Conservation (phyloP, 2,888 invertebrate genomes). For the Thyatira batis region DNA sequence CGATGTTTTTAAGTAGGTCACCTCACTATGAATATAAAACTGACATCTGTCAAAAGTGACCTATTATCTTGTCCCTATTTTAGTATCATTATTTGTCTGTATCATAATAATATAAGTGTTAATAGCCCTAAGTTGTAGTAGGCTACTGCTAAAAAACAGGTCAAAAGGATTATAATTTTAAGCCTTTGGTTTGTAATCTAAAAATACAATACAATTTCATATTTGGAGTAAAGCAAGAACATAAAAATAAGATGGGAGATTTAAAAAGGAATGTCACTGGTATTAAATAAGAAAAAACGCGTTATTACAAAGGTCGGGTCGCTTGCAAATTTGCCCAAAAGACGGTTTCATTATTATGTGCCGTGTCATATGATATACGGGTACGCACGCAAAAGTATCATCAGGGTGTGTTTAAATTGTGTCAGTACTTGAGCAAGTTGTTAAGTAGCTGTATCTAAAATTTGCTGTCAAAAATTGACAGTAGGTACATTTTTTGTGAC, state of each 20-base stretch:
- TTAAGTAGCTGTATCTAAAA: background rate
- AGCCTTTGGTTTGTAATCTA: too few species aligned
- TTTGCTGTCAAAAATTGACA: too few species aligned
- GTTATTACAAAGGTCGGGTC: constrained; percentile 16
- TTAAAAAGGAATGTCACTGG: constrained; percentile 20
- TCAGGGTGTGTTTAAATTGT: constrained; percentile 27
- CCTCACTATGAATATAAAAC: too few species aligned
- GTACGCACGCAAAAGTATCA: constrained; percentile 38
- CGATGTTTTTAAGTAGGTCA: too few species aligned
- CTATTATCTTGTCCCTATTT: too few species aligned
- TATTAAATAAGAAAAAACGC: constrained; percentile 21
- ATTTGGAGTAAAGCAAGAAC: background rate
- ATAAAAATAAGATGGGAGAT: constrained; percentile 6
- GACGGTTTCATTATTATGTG: constrained; percentile 53
- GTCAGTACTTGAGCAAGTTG: constrained; percentile 21
- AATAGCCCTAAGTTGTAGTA: too few species aligned
- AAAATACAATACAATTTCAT: background rate
- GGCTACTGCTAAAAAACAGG: too few species aligned
- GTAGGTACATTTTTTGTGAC: background rate
- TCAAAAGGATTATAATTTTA: too few species aligned
- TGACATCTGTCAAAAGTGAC: too few species aligned
- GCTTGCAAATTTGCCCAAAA: constrained; percentile 48
- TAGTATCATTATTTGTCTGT: too few species aligned
- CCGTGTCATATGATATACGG: constrained; percentile 46
- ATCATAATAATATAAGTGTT: too few species aligned